phyloP scores from a whole-genome alignment of 64 coral and sea anemone genomes.

The Dendronephthya gigantea region DNA sequence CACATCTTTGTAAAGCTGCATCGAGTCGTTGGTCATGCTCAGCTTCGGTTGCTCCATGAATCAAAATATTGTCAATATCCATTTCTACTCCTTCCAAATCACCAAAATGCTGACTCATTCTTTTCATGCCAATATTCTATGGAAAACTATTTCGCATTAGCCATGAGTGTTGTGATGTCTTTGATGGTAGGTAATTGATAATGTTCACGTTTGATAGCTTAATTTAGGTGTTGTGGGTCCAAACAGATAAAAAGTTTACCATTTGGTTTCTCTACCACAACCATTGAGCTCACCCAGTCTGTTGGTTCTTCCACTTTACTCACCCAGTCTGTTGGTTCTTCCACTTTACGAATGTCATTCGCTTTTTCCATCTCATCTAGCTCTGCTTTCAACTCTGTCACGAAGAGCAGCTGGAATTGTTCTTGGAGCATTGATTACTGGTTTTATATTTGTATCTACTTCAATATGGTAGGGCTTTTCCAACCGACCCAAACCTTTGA shows the following conservation, averaged over 20 bases:
- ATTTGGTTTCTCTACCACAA: neutral
- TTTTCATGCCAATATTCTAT: neutral
- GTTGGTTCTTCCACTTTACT: neutral
- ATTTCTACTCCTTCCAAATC: neutral
- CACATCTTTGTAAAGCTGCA: too few species aligned
- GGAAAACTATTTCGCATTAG: neutral
- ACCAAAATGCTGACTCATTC: neutral
- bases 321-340: neutral
- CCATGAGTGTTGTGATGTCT: neutral
- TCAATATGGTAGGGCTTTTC: neutral
- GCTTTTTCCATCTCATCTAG: neutral
- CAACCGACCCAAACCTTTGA: neutral
- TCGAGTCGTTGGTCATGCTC: neutral
- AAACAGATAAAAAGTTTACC: neutral
- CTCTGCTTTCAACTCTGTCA: neutral
- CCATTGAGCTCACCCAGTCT: neutral
- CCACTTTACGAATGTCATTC: neutral
- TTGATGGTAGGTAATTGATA: neutral
- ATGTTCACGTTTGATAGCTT: neutral
- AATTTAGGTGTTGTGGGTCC: neutral
- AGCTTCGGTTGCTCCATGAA: neutral
- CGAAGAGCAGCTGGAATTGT: neutral
- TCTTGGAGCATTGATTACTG: neutral
- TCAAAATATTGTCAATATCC: neutral
- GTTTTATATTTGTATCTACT: neutral